These are phyloP conservation scores for Enteromius anoplus DNA, from an alignment of 2,797 vertebrate species.

Conservation along the genomic window DNA sequence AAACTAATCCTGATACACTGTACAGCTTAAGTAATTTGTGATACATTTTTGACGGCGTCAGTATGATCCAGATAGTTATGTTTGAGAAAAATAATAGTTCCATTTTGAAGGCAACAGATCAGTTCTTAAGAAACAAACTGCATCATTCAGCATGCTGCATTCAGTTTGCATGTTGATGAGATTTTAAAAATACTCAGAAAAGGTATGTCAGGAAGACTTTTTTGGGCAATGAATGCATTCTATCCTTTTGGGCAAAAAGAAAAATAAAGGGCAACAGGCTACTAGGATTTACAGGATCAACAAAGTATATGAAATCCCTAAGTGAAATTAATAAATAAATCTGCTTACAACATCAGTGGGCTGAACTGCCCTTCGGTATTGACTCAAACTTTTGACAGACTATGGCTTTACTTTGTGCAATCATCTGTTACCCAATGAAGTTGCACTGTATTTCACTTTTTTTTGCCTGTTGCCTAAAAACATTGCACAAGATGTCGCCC, in stretches of 20 bases:
- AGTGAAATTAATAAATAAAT: not conserved
- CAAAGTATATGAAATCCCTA: not conserved
- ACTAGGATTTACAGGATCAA: not conserved
- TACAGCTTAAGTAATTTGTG: not conserved
- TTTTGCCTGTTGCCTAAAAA: not conserved
- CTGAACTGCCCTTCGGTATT: constrained; percentile 10
- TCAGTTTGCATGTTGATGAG: not conserved
- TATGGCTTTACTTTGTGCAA: constrained; percentile 22
- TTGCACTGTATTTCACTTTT: not conserved
- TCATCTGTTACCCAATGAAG: not conserved
- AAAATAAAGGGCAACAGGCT: not conserved
- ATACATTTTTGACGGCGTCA: not conserved
- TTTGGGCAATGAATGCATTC: constrained; percentile 11
- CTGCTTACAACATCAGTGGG: not conserved
- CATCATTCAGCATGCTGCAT: too few species aligned
- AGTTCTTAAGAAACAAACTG: not conserved
- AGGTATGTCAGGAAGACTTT: not conserved
- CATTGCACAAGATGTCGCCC: not conserved
- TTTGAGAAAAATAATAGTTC: not conserved
- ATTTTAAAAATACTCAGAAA: constrained; percentile 4
- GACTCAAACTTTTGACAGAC: not conserved
- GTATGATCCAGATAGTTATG: not conserved
- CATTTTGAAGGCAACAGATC: not conserved
- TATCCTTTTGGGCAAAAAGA: constrained; percentile 3
- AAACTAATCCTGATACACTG: not conserved